Base-by-base conservation (phyloP, 2,113 vertebrate species). In the Melanotaenia duboulayi region DNA sequence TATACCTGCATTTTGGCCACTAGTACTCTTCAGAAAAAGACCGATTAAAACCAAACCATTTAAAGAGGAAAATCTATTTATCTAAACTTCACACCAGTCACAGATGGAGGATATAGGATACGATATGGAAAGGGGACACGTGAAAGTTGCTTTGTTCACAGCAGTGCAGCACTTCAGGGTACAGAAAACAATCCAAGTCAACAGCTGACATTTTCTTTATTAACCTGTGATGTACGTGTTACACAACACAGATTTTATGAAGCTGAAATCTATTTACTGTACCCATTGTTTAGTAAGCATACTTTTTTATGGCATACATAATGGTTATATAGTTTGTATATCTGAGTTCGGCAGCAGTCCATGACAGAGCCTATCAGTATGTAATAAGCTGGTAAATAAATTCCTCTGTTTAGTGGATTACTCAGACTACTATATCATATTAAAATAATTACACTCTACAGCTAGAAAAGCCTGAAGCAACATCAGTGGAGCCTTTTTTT, bases 391-490 rank as follows among this genome's bases (percentile, higher is more conserved):
- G 46, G 19, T 51, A 61, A 79, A 65, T 50, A 56, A 69, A 78
- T 60, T 49, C 25, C 55, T 49, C 20, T 55, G 13, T 52, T 74
- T 14, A 80, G 49, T 66, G 49, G 59, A 69, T 78, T 71, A 42
- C 64, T 69, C 12, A 6, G 8, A 32, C 17, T 16, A 3, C 6
- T 6, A 28, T 20, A 13, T 59, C 6, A 28, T 20, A 40, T 62
- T 42, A 61, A 56, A 22, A 61, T 63, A 78, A 70, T 70, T 65
- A 19, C 55, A 52, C n/a, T 71, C 17, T 54, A 20, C 35, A 50
- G 50, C 49, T 20, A 65, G 39, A 75, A 50, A 49, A 49, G 51
- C 75, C 39, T 7, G 23, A 42, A 68, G 56, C 59, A 39, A 28
- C 55, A 64, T 75, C 42, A 57, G 11, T 72, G 25, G 12, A 4